phyloP scores from a whole-genome alignment of 2,113 vertebrate genomes.

The Neotragus pygmaeus region DNA sequence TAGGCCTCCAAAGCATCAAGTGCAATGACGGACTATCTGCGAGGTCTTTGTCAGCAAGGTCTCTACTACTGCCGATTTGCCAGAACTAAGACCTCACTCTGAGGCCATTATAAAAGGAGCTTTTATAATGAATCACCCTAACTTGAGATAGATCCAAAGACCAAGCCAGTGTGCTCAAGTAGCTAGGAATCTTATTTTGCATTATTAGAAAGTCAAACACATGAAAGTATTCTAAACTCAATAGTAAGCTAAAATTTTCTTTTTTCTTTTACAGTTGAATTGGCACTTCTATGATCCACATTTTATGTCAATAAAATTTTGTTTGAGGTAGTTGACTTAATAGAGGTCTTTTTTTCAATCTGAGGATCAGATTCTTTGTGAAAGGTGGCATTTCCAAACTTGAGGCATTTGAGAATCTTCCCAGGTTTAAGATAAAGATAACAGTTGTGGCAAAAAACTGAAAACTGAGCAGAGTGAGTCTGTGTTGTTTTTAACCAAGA shows the following conservation, averaged over 20 bases:
- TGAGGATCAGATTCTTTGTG: not conserved
- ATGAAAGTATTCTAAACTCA: not conserved
- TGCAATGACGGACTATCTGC: not conserved
- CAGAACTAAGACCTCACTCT: not conserved
- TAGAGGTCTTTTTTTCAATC: not conserved
- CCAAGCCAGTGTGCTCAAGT: not conserved
- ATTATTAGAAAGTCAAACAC: not conserved
- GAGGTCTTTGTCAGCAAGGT: not conserved
- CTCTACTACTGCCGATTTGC: not conserved
- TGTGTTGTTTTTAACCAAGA: conserved; percentile 81
- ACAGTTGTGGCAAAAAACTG: conserved; percentile 66
- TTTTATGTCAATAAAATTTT: not conserved
- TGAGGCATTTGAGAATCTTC: conserved; percentile 45
- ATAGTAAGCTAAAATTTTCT: not conserved
- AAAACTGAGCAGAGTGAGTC: conserved; percentile 66
- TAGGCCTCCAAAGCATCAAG: not conserved
- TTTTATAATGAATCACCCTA: not conserved
- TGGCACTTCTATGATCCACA: not conserved
- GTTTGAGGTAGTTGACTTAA: not conserved
- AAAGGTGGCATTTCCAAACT: conserved; percentile 25
- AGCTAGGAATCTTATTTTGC: not conserved
- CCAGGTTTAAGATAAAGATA: conserved; percentile 60
- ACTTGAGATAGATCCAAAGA: not conserved
- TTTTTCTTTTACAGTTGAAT: not conserved
- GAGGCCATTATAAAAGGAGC: not conserved